Conservation (phyloP, 2,888 invertebrate genomes). For the Hololepta plana region DNA sequence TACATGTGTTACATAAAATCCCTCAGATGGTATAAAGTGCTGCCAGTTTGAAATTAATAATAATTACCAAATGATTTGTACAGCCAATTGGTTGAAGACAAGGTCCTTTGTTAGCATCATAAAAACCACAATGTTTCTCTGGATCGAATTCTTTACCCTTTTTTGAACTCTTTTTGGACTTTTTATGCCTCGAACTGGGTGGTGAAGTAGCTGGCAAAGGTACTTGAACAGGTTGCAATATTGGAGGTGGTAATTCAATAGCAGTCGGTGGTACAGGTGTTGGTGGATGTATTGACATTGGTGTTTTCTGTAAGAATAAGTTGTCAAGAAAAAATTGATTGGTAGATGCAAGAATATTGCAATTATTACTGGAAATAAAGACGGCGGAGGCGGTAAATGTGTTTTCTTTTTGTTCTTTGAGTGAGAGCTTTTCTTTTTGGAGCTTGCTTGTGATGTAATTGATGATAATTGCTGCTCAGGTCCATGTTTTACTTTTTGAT, state of each 20-base stretch:
- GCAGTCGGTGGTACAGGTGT: constrained; percentile 2
- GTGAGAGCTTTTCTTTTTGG: constrained; percentile 16
- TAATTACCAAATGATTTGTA: constrained; percentile 21
- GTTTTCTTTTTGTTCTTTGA: constrained; percentile 19
- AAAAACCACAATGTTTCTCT: constrained; percentile 68
- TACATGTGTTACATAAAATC: too few relatives aligned
- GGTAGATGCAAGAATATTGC: constrained; percentile 1
- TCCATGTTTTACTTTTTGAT: constrained; percentile 8
- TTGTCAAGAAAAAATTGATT: too few relatives aligned
- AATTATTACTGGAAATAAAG: constrained; percentile 19
- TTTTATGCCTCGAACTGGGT: constrained; percentile 11
- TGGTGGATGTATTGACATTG: constrained; percentile 1
- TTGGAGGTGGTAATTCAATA: too few relatives aligned
- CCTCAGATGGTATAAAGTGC: too few relatives aligned
- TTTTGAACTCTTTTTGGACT: constrained; percentile 15
- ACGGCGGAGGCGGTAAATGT: constrained; percentile 16
- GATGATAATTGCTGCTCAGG: constrained; percentile 6
- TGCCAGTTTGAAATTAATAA: too few relatives aligned
- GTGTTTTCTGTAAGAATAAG: constrained; percentile 4
- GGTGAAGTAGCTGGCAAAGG: constrained; percentile 9
- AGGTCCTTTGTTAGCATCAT: constrained; percentile 48
- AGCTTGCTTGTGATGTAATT: constrained; percentile 4
- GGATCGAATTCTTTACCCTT: constrained; percentile 48
- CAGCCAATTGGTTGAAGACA: constrained; percentile 65
- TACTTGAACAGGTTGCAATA: constrained; percentile 12